Conservation (phyloP, 2,888 invertebrate species). For the Agonopterix arenella region DNA sequence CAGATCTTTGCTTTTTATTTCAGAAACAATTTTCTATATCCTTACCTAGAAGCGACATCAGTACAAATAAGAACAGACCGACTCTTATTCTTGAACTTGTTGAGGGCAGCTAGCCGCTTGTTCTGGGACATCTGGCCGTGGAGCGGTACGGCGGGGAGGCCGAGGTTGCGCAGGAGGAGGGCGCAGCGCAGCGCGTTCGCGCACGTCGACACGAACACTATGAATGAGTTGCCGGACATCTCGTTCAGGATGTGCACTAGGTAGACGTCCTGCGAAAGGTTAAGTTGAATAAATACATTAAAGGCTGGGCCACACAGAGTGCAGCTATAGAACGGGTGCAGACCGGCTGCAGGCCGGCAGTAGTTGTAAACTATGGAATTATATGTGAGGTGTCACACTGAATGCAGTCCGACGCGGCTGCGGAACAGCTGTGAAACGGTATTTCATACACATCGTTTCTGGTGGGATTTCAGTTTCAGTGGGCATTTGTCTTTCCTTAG, state of each 20-base stretch:
- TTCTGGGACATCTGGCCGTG: conserved; percentile 99
- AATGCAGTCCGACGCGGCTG: too few relatives aligned
- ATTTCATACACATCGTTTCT: too few relatives aligned
- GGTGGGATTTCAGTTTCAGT: too few relatives aligned
- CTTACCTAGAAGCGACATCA: conserved; percentile 96
- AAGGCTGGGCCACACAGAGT: too few relatives aligned
- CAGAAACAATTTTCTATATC: neutral
- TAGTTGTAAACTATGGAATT: too few relatives aligned
- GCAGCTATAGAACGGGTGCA: too few relatives aligned
- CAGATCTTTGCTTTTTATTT: too few relatives aligned
- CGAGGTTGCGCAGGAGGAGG: conserved; percentile 91
- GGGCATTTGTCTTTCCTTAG: too few relatives aligned
- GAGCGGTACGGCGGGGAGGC: conserved; percentile 96
- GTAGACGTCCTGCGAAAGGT: conserved; percentile 88
- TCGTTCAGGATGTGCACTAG: conserved; percentile 96
- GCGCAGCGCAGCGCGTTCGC: conserved; percentile 93
- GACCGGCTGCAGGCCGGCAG: too few relatives aligned
- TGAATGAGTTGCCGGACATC: conserved; percentile 95
- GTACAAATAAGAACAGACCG: conserved; percentile 98
- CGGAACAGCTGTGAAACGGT: too few relatives aligned
- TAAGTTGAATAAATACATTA: neutral
- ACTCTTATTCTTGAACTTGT: conserved; percentile 96
- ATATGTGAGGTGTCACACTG: too few relatives aligned
- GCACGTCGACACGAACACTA: conserved; percentile 98
- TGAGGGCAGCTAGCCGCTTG: conserved; percentile 94